Percentiles rank a stretch among this genome's conserved stretches.
These are phyloP conservation scores for Crotalus tigris DNA, from an alignment of 2,113 vertebrate species.

Conservation along the genomic window DNA sequence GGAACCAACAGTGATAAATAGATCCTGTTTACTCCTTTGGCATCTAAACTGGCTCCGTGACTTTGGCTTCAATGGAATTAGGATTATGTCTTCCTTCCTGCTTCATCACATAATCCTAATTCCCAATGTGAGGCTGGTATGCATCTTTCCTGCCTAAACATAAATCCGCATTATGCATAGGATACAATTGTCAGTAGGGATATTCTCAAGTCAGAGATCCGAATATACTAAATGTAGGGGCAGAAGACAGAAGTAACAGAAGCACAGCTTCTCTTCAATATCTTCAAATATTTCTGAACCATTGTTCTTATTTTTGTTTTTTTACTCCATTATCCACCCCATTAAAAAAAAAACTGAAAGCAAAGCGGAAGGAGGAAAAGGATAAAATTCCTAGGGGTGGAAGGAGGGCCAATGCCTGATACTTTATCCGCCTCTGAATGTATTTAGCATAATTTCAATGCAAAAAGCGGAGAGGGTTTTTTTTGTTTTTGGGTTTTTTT, in stretches of 20 bases:
- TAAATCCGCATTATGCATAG: constrained; percentile 16
- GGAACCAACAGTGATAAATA: too few relatives aligned
- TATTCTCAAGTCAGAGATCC: constrained; percentile 14
- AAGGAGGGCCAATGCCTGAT: constrained; percentile 10
- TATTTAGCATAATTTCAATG: constrained; percentile 54
- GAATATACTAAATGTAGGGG: neutral
- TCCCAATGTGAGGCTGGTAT: neutral
- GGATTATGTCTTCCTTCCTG: neutral
- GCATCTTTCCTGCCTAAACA: neutral
- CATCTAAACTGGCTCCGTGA: constrained; percentile 12
- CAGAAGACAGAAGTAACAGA: neutral
- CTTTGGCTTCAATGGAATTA: neutral
- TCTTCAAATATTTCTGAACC: neutral
- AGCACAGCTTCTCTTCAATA: neutral
- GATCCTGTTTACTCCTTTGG: neutral
- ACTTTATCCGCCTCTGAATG: neutral
- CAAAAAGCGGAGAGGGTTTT: neutral
- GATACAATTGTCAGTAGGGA: constrained; percentile 22
- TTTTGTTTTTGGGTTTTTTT: too few relatives aligned
- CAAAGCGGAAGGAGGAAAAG: neutral
- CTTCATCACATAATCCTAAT: neutral
- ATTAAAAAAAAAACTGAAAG: neutral
- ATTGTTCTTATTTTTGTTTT: neutral
- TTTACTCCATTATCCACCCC: neutral
- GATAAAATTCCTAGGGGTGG: neutral